Evolutionary conservation across 2,888 invertebrate genomes (phyloP), one percentile per base, ranked within the genome.

Genomic region (Thecocarcelia acutangulata): DNA sequence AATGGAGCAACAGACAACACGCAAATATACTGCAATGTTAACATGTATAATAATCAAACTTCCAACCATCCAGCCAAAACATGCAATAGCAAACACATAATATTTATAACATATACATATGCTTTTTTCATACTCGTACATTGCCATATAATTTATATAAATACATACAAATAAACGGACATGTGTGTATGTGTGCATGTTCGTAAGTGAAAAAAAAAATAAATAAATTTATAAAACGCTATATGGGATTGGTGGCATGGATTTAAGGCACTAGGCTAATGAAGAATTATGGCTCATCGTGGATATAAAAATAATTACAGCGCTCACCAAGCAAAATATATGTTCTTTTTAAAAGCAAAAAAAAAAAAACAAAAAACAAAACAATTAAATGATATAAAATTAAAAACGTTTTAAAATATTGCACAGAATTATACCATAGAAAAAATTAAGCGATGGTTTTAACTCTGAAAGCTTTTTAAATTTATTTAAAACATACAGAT

Each of bases 251-350:
- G 73, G 33, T 54, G 59, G 66, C 54, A 72, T 68, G 82, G 82
- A 84, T 85, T 85, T 86, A 85, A 87, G 89, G 86, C 87, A 87
- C 86, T 88, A 85, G 86, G 86, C 87, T 89, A 88, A 89, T 88
- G 88, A 87, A 88, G 88, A 89, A 89, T 88, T 88, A 88, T 86
- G 84, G 85, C 84, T 84, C 85, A 85, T 63, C 63, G 56, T 77
- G 81, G 78, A 82, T 56, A 77, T 69, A 77, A 73, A 79, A 76
- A 75, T 72, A 68, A 76, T 70, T 72, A 75, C 54, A 63, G 74
- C 21, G 44, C 12, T 21, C 37, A 33, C 69, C 58, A 66, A 17
- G 13, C 0, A 75, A 17, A 37, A 44, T 21, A 48, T 24, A 19
- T 42, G n/a, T 58, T 44, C 12, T 13, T 24, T 40, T 40, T 9